Evolutionary conservation across 2,797 vertebrate species (phyloP).

Genomic region (Taenioides sp.): DNA sequence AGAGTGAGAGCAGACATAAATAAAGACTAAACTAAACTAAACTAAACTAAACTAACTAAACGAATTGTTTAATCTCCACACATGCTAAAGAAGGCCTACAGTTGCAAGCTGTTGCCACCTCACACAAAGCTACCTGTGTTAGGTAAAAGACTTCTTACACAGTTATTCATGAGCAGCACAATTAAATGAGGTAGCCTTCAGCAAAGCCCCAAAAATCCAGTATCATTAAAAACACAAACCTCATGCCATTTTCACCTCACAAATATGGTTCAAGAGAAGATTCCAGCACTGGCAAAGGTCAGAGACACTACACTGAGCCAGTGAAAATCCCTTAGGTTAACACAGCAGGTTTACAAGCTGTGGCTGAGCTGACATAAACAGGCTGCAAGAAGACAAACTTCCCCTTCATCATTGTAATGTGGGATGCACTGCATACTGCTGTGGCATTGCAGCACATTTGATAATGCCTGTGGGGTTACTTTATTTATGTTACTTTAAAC

Average conservation of each 20-base stretch:
- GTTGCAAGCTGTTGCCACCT: neutral
- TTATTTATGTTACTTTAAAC: neutral
- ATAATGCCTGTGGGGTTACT: neutral
- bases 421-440: conserved; percentile 35
- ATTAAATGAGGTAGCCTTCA: conserved; percentile 29
- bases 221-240: conserved; percentile 36
- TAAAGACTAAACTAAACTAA: too few species aligned
- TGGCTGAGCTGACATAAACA: conserved; percentile 49
- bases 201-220: conserved; percentile 30
- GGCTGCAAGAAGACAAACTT: conserved; percentile 44
- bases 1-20: too few species aligned
- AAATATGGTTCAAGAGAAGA: conserved; percentile 19
- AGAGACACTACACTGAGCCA: conserved; percentile 45
- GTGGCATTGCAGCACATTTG: conserved; percentile 48
- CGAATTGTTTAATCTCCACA: neutral
- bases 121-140: conserved; percentile 49
- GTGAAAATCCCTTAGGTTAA: conserved; percentile 40
- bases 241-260: conserved; percentile 20
- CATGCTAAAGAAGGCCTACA: neutral
- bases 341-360: conserved; percentile 56
- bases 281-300: conserved; percentile 38
- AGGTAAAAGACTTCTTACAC: conserved; percentile 48
- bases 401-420: conserved; percentile 35
- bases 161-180: conserved; percentile 33
- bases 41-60: too few species aligned